Evolutionary conservation across 2,797 vertebrate genomes (phyloP).

Genomic region (Amazona finschi): DNA sequence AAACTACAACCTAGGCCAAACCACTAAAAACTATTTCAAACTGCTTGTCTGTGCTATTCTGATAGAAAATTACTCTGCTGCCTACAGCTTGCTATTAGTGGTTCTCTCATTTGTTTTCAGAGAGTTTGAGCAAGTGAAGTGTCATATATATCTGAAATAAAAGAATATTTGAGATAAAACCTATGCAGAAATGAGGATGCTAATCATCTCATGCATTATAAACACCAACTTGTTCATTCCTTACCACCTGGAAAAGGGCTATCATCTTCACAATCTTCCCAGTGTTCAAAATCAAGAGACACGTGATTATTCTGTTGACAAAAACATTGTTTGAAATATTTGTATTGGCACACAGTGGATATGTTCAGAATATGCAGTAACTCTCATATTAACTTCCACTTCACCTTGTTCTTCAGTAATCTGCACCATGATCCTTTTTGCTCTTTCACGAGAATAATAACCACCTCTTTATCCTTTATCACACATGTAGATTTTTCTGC

Average conservation of each 20-base stretch:
- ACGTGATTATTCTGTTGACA: conserved; percentile 72
- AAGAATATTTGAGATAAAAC: background rate
- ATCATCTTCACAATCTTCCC: conserved; percentile 71
- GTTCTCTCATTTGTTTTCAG: background rate
- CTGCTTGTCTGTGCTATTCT: background rate
- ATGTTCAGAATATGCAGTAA: background rate
- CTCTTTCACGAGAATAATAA: conserved; percentile 71
- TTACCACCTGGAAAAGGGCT: conserved; percentile 64
- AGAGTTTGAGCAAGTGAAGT: background rate
- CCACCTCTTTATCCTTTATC: conserved; percentile 48
- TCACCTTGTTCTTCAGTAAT: conserved; percentile 72
- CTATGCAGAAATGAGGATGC: background rate
- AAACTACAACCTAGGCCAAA: background rate
- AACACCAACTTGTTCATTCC: background rate
- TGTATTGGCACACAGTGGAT: rapidly evolving
- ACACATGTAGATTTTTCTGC: conserved; percentile 58
- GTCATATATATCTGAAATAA: background rate
- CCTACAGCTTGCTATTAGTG: background rate
- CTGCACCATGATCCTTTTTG: conserved; percentile 49
- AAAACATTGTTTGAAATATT: background rate
- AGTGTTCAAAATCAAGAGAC: conserved; percentile 76
- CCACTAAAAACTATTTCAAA: background rate
- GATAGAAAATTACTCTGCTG: background rate
- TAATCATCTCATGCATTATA: background rate
- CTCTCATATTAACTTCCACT: background rate